phyloP scores from a whole-genome alignment of 2,797 vertebrate species.

The Setipinna tenuifilis region DNA sequence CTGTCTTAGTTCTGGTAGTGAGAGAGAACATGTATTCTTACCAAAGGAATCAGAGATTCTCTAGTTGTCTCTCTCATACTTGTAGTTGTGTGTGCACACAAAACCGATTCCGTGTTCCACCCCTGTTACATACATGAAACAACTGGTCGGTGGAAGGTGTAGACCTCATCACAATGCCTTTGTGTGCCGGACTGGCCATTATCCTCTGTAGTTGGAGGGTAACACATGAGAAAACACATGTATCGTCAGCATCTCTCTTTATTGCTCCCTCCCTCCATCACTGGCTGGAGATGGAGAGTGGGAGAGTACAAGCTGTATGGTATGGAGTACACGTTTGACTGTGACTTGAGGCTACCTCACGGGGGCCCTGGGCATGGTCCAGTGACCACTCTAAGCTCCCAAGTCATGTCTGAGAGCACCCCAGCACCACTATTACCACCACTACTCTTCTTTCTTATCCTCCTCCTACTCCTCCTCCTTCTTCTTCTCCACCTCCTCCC shows the following conservation, averaged over 20 bases:
- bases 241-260: slow-evolving; percentile 56
- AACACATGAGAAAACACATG: slow-evolving; percentile 13
- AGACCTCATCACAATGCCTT: background rate
- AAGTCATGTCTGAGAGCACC: slow-evolving; percentile 41
- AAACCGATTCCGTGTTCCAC: background rate
- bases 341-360: slow-evolving; percentile 20
- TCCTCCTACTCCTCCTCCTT: slow-evolving; percentile 27
- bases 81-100: background rate
- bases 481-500: background rate
- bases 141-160: background rate
- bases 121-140: background rate
- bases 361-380: slow-evolving; percentile 23
- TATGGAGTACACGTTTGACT: slow-evolving; percentile 32
- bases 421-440: slow-evolving; percentile 40
- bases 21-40: slow-evolving; percentile 71
- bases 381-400: slow-evolving; percentile 20
- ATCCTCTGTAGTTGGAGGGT: background rate
- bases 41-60: slow-evolving; percentile 55
- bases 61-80: background rate
- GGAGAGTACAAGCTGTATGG: slow-evolving; percentile 7
- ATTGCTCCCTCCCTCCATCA: slow-evolving; percentile 43
- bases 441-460: slow-evolving; percentile 23
- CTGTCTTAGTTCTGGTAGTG: slow-evolving; percentile 43
- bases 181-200: background rate
- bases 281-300: slow-evolving; percentile 11